Evolutionary conservation across 1,140 invertebrate species (phyloP).

Genomic region (Trialeurodes vaporariorum): DNA sequence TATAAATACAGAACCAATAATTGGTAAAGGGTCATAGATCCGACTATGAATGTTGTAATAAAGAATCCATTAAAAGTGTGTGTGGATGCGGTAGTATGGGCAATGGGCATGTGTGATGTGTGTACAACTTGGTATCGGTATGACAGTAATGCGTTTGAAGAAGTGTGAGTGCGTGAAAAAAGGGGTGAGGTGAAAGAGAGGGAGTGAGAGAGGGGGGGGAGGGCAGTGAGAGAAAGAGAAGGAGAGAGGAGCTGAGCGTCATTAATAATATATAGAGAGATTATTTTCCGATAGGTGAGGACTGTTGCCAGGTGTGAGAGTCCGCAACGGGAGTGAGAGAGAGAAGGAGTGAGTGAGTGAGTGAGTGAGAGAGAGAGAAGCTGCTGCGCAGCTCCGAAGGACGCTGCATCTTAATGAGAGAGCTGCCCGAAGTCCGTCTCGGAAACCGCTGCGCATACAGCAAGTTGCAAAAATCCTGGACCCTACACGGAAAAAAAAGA

Average conservation of each 20-base stretch:
- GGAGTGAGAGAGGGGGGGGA: no score
- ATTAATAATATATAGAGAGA: neutral
- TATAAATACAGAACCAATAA: neutral
- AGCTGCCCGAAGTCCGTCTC: no score
- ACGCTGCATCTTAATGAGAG: neutral
- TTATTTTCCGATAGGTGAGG: neutral
- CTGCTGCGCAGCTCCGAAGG: neutral
- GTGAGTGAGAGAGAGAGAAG: neutral
- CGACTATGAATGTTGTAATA: neutral
- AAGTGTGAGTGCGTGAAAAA: no score
- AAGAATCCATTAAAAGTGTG: neutral
- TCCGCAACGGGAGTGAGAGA: no score
- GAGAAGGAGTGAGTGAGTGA: no score
- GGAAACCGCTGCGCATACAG: no score
- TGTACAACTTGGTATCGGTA: no score
- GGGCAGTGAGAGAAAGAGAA: no score
- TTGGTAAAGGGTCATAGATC: neutral
- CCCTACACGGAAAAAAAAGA: no score
- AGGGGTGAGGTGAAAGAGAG: no score
- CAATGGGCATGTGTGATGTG: neutral
- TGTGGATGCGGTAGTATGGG: no score
- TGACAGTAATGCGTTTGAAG: neutral
- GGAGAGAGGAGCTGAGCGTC: neutral
- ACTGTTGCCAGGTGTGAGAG: neutral
- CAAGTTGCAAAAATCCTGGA: no score